Base-by-base conservation (phyloP, 2,113 vertebrate genomes). In the Brachypteracias leptosomus region DNA sequence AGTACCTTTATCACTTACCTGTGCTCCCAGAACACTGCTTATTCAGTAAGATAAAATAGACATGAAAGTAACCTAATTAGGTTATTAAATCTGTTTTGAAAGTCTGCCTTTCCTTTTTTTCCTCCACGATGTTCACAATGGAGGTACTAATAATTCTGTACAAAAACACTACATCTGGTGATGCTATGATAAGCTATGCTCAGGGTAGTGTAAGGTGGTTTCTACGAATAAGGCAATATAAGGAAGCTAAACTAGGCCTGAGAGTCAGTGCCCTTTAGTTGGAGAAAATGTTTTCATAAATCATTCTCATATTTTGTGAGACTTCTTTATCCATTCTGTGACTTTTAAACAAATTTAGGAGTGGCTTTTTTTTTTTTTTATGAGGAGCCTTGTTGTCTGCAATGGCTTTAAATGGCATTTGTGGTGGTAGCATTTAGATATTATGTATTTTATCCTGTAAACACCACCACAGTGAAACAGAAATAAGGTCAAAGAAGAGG, bases 111-210 rank as follows among this genome's bases (percentile, higher is more conserved):
- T 46, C 55, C 0, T 1, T 36, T 87, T n/a, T 42, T 73, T 61
- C 11, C 26, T 76, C 44, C 51, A 5, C 46, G 36, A 13, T 49
- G 5, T 47, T 18, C 11, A 72, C 58, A 75, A 31, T 76, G 24
- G 38, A 72, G 17, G 26, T 63, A 31, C 82, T 85, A 82, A 67
- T 88, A 85, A 88, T 83, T 75, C 29, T 2, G 1, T 86, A 52
- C 54, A 76, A 35, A 80, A 67, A 0, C 42, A 31, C 13, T n/a
- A 18, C 1, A 1, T 38, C 31, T 38, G 16, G n/a, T 77, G 15
- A 78, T 1, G 0, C 54, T 61, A 1, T 0, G 0, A 67, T 79
- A 0, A 83, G 49, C 25, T n/a, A 18, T 18, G 24, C 29, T 85
- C 28, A 76, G 62, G 83, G 57, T 31, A 88, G 58, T 0, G 0